These are phyloP conservation scores for Bradypus variegatus DNA, from an alignment of 2,797 vertebrate genomes.

Conservation along the genomic window DNA sequence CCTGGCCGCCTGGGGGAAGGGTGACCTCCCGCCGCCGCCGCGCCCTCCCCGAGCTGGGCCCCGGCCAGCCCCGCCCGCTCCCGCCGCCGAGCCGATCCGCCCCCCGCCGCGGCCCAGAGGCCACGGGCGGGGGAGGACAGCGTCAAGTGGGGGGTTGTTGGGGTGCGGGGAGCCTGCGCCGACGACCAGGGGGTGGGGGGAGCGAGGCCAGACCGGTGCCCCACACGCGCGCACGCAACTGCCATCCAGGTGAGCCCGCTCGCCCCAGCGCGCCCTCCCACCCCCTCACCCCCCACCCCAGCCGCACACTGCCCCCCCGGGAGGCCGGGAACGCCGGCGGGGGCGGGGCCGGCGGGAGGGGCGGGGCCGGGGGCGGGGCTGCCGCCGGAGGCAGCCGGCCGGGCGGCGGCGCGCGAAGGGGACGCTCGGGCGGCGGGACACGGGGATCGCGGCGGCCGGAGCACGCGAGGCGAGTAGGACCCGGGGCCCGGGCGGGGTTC, in stretches of 20 bases:
- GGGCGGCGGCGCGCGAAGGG: constrained; percentile 40
- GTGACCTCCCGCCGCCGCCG: constrained; percentile 42
- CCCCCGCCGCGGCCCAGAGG: neutral
- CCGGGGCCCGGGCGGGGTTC: constrained; percentile 12
- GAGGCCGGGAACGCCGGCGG: neutral
- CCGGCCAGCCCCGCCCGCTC: constrained; percentile 27
- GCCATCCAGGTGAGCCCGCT: neutral
- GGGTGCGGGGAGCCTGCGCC: neutral
- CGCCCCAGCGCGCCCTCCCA: neutral
- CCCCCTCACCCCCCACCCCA: neutral
- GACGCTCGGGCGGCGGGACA: constrained; percentile 49
- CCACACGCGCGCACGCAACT: neutral
- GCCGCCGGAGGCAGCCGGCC: neutral
- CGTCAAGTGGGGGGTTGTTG: no score
- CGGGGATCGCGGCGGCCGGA: constrained; percentile 39
- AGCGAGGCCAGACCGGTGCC: neutral
- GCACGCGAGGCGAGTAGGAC: constrained; percentile 53
- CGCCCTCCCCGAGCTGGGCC: constrained; percentile 8
- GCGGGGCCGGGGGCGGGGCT: neutral
- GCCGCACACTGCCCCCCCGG: neutral
- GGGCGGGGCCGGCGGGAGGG: neutral
- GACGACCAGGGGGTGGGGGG: neutral
- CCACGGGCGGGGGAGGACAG: neutral
- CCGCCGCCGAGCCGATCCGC: neutral
- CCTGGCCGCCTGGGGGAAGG: constrained; percentile 17